A percentile compares a stretch with the other conserved stretches of the same genome.
Evolutionary conservation across 2,797 vertebrate genomes (phyloP).

Genomic region (Acanthurus tractus): DNA sequence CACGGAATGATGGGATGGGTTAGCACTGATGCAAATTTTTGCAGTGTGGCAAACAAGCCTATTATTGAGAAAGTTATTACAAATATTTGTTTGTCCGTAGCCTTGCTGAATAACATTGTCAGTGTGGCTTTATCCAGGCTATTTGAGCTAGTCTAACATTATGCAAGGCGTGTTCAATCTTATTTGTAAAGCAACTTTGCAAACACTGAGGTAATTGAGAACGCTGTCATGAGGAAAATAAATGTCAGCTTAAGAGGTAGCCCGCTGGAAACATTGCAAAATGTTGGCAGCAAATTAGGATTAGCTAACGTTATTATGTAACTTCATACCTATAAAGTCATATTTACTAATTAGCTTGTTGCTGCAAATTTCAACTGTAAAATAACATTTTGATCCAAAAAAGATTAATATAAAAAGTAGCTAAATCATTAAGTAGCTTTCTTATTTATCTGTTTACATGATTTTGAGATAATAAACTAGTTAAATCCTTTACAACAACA

Average conservation of each 20-base stretch:
- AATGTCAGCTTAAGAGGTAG: background rate
- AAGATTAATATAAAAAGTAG: background rate
- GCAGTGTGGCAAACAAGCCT: background rate
- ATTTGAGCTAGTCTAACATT: background rate
- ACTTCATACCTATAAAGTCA: background rate
- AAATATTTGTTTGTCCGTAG: background rate
- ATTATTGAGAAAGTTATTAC: background rate
- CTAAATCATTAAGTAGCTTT: background rate
- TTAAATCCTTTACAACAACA: background rate
- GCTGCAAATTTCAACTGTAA: background rate
- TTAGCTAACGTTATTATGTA: background rate
- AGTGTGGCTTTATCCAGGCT: background rate
- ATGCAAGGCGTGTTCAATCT: background rate
- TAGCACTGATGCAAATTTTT: background rate
- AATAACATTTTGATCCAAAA: background rate
- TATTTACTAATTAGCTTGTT: background rate
- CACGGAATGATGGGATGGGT: background rate
- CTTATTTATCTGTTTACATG: background rate
- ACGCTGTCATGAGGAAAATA: background rate
- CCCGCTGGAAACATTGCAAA: background rate
- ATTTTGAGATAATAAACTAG: background rate
- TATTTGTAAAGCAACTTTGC: background rate
- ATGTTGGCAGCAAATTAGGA: background rate
- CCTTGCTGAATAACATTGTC: background rate
- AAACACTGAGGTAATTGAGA: background rate